Percentiles rank a stretch among this genome's conserved stretches.
These are phyloP conservation scores for Ammodytes marinus DNA, from an alignment of 2,113 vertebrate genomes.

Conservation along the genomic window DNA sequence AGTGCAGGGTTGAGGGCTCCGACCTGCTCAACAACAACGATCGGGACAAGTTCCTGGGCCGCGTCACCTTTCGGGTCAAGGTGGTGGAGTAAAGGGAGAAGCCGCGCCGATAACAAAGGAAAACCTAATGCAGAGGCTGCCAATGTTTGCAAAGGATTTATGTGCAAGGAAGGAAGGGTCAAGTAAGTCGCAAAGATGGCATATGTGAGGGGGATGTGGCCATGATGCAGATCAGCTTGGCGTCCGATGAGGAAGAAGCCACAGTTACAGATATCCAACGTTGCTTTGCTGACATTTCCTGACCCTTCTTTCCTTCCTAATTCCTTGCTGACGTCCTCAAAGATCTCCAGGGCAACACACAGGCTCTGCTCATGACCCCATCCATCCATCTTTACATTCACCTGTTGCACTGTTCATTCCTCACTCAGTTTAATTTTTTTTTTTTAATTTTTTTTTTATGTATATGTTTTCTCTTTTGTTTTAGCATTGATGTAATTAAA, in stretches of 20 bases:
- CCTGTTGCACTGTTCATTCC: constrained; percentile 62
- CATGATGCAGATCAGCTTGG: constrained; percentile 32
- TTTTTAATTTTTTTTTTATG: not conserved
- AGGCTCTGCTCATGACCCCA: constrained; percentile 58
- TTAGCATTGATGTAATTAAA: constrained; percentile 61
- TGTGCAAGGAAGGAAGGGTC: constrained; percentile 71
- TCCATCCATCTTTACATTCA: constrained; percentile 25
- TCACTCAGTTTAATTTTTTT: constrained; percentile 12
- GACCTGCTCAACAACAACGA: constrained; percentile 92
- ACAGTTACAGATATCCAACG: constrained; percentile 35
- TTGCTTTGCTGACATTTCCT: constrained; percentile 73
- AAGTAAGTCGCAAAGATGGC: constrained; percentile 65
- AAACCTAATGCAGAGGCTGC: constrained; percentile 62
- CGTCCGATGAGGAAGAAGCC: not conserved
- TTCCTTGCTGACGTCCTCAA: constrained; percentile 63
- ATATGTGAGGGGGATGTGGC: constrained; percentile 37
- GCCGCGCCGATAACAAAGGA: not conserved
- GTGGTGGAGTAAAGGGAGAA: constrained; percentile 84
- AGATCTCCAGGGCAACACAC: constrained; percentile 57
- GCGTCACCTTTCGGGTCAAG: constrained; percentile 91
- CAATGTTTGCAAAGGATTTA: constrained; percentile 65
- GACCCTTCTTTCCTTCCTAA: constrained; percentile 71
- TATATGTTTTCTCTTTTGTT: constrained; percentile 3
- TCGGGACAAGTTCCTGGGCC: constrained; percentile 96
- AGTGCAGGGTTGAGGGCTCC: constrained; percentile 92